phyloP scores from a whole-genome alignment of 2,113 vertebrate genomes.

The Apteryx owenii region DNA sequence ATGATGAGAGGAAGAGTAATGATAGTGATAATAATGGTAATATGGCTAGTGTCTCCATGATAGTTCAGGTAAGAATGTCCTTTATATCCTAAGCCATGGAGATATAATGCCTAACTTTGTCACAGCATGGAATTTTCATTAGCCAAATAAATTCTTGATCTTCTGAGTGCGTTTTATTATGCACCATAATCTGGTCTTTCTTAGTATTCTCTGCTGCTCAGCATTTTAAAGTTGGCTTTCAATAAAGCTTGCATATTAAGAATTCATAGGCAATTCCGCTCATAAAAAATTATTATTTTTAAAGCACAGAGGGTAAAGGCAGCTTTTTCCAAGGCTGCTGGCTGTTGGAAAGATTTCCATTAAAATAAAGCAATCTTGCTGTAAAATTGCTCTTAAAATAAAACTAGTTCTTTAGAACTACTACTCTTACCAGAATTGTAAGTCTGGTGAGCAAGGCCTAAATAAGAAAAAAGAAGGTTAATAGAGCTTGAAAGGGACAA shows the following conservation, averaged over 20 bases:
- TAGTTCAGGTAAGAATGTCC: not conserved
- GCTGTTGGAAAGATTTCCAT: not conserved
- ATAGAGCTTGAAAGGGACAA: not conserved
- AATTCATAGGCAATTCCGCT: not conserved
- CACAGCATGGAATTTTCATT: not conserved
- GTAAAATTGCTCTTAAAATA: not conserved
- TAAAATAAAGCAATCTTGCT: not conserved
- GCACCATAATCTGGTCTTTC: not conserved
- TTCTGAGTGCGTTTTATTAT: not conserved
- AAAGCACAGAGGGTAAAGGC: not conserved
- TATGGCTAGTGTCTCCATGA: not conserved
- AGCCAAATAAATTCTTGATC: not conserved
- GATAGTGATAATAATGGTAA: not conserved
- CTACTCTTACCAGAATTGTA: not conserved
- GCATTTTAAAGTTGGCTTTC: slow-evolving; percentile 24
- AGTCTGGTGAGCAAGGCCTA: not conserved
- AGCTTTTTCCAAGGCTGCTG: not conserved
- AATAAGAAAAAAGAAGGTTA: not conserved
- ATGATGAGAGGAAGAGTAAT: not conserved
- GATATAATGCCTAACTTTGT: not conserved
- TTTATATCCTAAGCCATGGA: not conserved
- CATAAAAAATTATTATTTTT: not conserved
- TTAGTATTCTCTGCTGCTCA: not conserved
- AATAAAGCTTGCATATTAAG: not conserved
- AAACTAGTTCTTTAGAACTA: not conserved